Conservation (phyloP, 2,113 vertebrate genomes). For the Tetrao urogallus region DNA sequence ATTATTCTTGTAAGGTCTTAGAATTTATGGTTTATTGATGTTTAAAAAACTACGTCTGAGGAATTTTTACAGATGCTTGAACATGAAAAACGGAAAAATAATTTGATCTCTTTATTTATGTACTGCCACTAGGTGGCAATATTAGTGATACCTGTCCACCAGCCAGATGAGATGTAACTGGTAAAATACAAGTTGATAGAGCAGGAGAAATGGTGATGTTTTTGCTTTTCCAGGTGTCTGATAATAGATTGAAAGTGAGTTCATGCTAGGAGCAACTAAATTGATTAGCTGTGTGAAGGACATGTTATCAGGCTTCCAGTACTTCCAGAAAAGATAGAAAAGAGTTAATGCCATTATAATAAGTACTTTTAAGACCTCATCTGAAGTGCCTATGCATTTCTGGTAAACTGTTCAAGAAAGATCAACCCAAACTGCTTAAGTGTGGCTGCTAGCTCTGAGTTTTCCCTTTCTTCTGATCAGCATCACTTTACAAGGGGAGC, state of each 20-base stretch:
- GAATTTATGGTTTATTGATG: not conserved
- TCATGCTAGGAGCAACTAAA: not conserved
- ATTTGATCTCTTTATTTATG: not conserved
- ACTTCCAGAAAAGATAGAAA: not conserved
- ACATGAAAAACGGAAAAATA: not conserved
- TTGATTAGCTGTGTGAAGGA: not conserved
- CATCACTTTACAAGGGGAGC: not conserved
- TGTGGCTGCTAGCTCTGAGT: not conserved
- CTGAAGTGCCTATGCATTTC: not conserved
- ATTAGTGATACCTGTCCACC: not conserved
- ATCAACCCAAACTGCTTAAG: not conserved
- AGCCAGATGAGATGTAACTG: not conserved
- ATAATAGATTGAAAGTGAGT: not conserved
- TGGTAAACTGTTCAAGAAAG: not conserved
- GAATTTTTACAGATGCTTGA: not conserved
- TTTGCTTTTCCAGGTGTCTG: not conserved
- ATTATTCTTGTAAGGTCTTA: not conserved
- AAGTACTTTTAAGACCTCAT: not conserved
- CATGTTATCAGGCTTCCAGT: not conserved
- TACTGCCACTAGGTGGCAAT: not conserved
- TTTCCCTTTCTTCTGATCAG: not conserved
- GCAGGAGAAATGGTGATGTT: not conserved
- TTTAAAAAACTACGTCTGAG: not conserved
- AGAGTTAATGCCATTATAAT: not conserved
- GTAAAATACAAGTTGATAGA: not conserved